Percentiles rank a stretch among this genome's conserved stretches.
phyloP scores from a whole-genome alignment of 2,888 invertebrate genomes.

The Euplexia lucipara region DNA sequence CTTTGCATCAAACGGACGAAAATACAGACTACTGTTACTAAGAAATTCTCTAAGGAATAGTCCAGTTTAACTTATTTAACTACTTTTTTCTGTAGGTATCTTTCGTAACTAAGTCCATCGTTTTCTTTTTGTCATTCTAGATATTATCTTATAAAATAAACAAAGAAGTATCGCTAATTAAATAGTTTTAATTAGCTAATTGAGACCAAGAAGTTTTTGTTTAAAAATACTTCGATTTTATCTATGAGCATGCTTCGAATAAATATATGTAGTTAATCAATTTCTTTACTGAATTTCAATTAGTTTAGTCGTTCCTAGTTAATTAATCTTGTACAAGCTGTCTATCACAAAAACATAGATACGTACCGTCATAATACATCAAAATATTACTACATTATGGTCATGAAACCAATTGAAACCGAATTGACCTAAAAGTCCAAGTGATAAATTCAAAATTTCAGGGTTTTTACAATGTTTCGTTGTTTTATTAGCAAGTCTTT shows the following conservation, averaged over 20 bases:
- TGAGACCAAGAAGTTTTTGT: constrained; percentile 23
- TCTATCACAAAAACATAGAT: constrained; percentile 1
- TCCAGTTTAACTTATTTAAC: no score
- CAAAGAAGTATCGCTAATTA: constrained; percentile 1
- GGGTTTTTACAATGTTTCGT: background rate
- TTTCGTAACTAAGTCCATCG: background rate
- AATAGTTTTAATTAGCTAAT: constrained; percentile 32
- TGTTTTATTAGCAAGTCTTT: background rate
- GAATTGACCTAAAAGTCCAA: no score
- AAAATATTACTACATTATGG: background rate
- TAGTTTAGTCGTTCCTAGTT: constrained; percentile 17
- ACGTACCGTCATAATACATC: constrained; percentile 3
- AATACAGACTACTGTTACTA: no score
- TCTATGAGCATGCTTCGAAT: constrained; percentile 29
- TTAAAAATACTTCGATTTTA: constrained; percentile 22
- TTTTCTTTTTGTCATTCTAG: background rate
- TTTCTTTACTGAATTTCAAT: constrained; percentile 38
- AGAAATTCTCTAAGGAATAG: no score
- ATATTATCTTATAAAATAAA: constrained; percentile 1
- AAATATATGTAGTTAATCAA: constrained; percentile 29
- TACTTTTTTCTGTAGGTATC: no score
- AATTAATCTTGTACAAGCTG: constrained; percentile 1
- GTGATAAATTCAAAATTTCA: background rate
- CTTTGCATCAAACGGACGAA: no score
- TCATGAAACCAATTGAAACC: background rate